Base-by-base conservation (phyloP, 1,140 invertebrate species). In the Brachionus rotundiformis region DNA sequence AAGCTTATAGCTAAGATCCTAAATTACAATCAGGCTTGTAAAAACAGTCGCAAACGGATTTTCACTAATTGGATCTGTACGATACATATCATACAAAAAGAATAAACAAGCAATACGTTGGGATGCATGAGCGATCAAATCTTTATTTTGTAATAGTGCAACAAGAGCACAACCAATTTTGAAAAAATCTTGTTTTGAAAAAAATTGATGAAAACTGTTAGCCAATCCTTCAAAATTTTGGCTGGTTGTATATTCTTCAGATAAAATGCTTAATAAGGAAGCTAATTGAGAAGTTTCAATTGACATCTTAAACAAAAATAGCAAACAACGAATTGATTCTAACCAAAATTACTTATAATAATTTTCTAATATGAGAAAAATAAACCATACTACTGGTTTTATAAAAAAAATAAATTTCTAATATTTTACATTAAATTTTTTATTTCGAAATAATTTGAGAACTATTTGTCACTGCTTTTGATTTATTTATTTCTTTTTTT, bases 21-120 rank as follows among this genome's bases (percentile, higher is more conserved):
- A 7, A 16, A 16, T 77, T 47, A 92, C 91, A 87, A 92, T 83
- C 19, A 92, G 85, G 84, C 90, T 89, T 27, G 91, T 88, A 87
- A 92, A 92, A 13, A 92, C 90, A 82, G 91, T 89, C 4, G 91
- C 91, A 87, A 93, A 94, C 19, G 93, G 93, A 83, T 92, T 93
- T 5, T 89, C 89, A 29, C 90, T 88, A 39, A 92, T 87, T 3
- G 91, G 89, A 83, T 93, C 92, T 73, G 84, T 83, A 85, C 91
- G 90, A 85, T 93, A 93, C 84, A 93, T 89, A 83, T 93, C 92
- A 87, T 91, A 92, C 11, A 94, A 87, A n/a, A 94, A 86, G 16
- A 90, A 90, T 27, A 93, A 87, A 29, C 92, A 92, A 33, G 91
- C 90, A 63, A 94, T 84, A 76, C 92, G 88, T 85, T 93, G 92